Evolutionary conservation across 2,113 vertebrate genomes (phyloP).

Genomic region (Collichthys lucidus): DNA sequence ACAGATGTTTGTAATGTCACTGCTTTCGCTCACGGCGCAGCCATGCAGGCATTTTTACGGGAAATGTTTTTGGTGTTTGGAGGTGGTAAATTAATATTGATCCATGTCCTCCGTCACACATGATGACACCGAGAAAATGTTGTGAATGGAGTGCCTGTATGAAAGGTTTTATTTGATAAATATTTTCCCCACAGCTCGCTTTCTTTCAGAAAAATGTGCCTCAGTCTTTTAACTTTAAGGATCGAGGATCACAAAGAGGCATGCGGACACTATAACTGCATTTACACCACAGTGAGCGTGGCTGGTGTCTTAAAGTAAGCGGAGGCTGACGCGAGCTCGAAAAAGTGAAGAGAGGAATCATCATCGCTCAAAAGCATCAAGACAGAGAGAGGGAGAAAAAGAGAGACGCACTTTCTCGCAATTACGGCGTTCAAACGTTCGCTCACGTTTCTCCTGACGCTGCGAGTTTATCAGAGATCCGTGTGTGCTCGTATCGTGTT

Average conservation of each 20-base stretch:
- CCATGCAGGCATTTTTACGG: too few relatives aligned
- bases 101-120: too few relatives aligned
- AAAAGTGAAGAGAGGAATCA: constrained; percentile 26
- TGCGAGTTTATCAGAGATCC: constrained; percentile 16
- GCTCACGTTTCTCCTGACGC: neutral
- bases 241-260: neutral
- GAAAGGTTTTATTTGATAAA: neutral
- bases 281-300: neutral
- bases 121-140: too few relatives aligned
- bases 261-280: neutral
- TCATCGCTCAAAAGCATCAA: neutral
- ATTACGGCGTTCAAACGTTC: constrained; percentile 34
- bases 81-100: too few relatives aligned
- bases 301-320: neutral
- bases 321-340: neutral
- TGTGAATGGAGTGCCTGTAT: too few relatives aligned
- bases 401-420: constrained; percentile 11
- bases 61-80: too few relatives aligned
- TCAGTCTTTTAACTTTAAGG: neutral
- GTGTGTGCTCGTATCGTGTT: neutral
- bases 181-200: constrained; percentile 28
- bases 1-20: too few relatives aligned
- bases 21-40: too few relatives aligned
- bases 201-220: constrained; percentile 6
- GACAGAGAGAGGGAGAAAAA: neutral